Evolutionary conservation across 2,113 vertebrate genomes (phyloP).

Genomic region (Otis tarda): DNA sequence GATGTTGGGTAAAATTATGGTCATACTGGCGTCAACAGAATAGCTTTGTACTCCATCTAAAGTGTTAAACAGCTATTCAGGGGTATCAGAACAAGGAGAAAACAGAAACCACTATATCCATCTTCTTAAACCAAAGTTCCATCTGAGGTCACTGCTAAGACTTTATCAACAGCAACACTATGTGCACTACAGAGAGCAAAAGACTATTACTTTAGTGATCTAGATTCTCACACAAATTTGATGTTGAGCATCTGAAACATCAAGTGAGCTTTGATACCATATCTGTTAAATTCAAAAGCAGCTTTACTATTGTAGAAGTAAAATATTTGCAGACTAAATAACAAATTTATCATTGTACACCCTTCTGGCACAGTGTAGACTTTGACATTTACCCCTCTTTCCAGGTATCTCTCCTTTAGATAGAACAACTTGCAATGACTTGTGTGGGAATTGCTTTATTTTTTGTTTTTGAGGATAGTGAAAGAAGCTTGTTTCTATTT

Average conservation of each 20-base stretch:
- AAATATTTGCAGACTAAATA: background rate
- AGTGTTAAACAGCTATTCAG: background rate
- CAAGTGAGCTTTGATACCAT: background rate
- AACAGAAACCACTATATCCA: background rate
- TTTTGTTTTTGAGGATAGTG: background rate
- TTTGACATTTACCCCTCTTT: background rate
- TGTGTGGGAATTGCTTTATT: background rate
- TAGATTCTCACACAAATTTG: background rate
- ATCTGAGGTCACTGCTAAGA: background rate
- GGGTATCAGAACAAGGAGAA: background rate
- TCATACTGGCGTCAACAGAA: background rate
- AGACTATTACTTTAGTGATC: background rate
- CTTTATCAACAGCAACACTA: background rate
- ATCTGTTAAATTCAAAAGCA: background rate
- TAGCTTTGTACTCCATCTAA: background rate
- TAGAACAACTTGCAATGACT: background rate
- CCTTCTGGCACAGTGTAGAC: background rate
- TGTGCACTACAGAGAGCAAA: background rate
- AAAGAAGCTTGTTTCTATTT: background rate
- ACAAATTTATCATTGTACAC: background rate
- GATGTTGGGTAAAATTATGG: slow-evolving; percentile 23
- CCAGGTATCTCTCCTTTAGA: background rate
- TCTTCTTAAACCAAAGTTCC: background rate
- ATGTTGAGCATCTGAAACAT: background rate
- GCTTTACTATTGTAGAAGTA: background rate